Evolutionary conservation across 2,888 invertebrate species (phyloP), one percentile per base, ranked within the genome.

Genomic region (Epinotia nisella): DNA sequence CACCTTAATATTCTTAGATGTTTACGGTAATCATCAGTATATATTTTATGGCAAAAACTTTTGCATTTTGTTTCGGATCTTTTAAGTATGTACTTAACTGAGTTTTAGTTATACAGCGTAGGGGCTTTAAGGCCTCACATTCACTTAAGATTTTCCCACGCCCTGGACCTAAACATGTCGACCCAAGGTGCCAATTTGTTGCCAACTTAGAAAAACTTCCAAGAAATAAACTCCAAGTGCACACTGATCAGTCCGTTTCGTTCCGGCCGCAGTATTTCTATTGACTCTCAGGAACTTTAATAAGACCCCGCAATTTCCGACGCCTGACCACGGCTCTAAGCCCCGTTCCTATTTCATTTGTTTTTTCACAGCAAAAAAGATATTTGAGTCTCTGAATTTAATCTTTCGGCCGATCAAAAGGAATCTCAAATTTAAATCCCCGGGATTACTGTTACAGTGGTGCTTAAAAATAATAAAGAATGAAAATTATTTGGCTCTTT

Each of bases 291-390:
- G 76, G 76, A 78, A 91, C 90, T 85, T 86, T 90, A 90, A 92
- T 92, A 91, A 92, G 89, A 79, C 81, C 74, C 85, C 88, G 90
- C 91, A 92, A 92, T 92, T 90, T 92, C 92, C 92, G 89, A 85
- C 84, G 80, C 79, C 82, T 81, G 80, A 79, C 80, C 81, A 82
- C 82, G 80, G 80, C 79, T 80, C 83, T 83, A 78, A 85, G 89
- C 90, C 86, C 90, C 87, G 88, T 83, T 84, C 83, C 80, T 81
- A 80, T 83, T 86, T 86, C 84, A 85, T 84, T 80, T 82, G 85
- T 80, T 82, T 83, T 82, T 79, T 78, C 76, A 78, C 78, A 84
- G 86, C n/a, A 85, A 85, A 85, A 69, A 68, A 68, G 53, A 73
- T 64, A 73, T 73, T 69, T 39, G 58, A 59, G 58, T 45, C 58